Evolutionary conservation across 1,140 invertebrate genomes (phyloP), one percentile per base, ranked within the genome.

Genomic region (Orussus abietinus): DNA sequence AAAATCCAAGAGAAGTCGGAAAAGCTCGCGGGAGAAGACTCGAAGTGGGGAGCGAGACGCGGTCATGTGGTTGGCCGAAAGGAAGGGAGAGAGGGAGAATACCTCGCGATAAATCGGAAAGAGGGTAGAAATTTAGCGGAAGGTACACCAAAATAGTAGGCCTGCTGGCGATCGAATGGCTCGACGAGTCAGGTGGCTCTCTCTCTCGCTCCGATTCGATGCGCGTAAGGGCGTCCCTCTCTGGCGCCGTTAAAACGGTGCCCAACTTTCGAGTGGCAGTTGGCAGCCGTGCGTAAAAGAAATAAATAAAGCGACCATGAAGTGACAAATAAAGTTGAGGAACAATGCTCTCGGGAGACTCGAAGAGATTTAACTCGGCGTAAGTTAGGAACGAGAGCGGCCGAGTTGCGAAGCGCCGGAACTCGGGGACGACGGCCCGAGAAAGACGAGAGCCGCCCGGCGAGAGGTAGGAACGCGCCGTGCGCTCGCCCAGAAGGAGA

Each of bases 291-390:
- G 64, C 56, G 53, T 58, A 69, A 69, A 69, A 70, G 66, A 72
- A 71, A 71, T 69, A 71, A 69, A 72, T 69, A 72, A 67, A 69
- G 60, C 64, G 66, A 69, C 64, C 66, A 66, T 68, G 64, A 69
- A 70, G 67, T 70, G 67, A 70, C 66, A 70, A 70, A 70, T 70
- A 70, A 69, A 70, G 59, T 66, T 66, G 47, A 53, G 20, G 56
- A 61, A 68, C 62, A 68, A 68, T 69, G 64, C 59, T 66, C 47
- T 51, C 49, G 50, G 52, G 59, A 51, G 58, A 51, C 50, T 51
- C 47, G 51, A 59, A 58, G 42, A 49, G 44, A 17, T 3, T 42
- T 32, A 33, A 47, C 43, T 37, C 44, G 39, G 11, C 7, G 28
- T 20, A 15, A 11, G 26, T 38, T n/a, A n/a, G n/a, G n/a, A n/a